Evolutionary conservation across 1,140 invertebrate genomes (phyloP), one percentile per base, ranked within the genome.

Genomic region (Copidosoma floridanum): DNA sequence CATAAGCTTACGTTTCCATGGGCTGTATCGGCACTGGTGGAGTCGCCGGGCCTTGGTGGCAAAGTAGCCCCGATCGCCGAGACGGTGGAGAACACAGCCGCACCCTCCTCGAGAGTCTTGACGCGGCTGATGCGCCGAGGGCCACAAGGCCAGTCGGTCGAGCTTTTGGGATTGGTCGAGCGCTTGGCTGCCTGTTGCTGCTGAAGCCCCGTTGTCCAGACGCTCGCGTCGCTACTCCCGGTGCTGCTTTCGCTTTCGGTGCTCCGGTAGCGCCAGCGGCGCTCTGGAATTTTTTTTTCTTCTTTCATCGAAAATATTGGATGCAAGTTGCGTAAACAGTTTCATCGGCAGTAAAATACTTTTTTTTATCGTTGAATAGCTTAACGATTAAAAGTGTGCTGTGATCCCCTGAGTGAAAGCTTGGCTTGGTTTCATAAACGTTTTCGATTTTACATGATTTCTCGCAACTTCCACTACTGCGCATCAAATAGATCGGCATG

Each of bases 221-320:
- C 67, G 47, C 73, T 68, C 1, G 71, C 63, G 8, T 78, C 76
- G 64, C 75, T 78, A 50, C 74, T 78, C 23, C 73, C 76, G 2
- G 76, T 79, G 40, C 75, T 79, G 63, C 74, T 79, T 40, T 79
- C 76, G 51, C 76, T 80, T 57, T 71, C 77, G 46, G 71, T 77
- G 41, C 73, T 78, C 29, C 69, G 72, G 27, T 78, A 68, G 32
- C 74, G 65, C 76, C 75, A 78, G 47, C 74, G 72, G 16, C 69
- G 68, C 53, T 75, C 78, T 80, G 16, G 7, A 7, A 48, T 21
- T 18, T 47, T 47, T 27, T n/a, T n/a, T n/a, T n/a, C n/a, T n/a
- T n/a, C n/a, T n/a, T 6, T 35, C 32, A 6, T 35, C 14, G 32
- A 8, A 8, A 35, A 6, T 35, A 6, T 8, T 35, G 32, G 32